Evolutionary conservation across 2,888 invertebrate genomes (phyloP).

Genomic region (Molanna angustata): DNA sequence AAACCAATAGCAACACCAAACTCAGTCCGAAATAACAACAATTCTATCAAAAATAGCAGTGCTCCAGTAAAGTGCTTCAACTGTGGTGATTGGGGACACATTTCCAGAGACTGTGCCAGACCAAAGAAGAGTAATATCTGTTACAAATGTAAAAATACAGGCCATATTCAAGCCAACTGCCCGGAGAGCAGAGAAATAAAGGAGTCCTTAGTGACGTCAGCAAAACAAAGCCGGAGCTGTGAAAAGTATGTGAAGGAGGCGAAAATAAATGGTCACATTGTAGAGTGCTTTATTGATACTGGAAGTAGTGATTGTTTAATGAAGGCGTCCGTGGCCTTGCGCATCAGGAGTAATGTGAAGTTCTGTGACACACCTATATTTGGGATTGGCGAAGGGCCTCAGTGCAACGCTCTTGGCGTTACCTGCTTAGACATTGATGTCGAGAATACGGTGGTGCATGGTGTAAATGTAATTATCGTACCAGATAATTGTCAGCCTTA

Average conservation of each 20-base stretch:
- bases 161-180: background rate
- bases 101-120: background rate
- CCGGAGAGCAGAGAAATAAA: too few species aligned
- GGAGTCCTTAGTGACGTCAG: too few species aligned
- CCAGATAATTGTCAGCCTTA: background rate
- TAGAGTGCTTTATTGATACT: background rate
- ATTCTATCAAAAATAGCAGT: too few species aligned
- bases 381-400: background rate
- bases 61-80: background rate
- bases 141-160: background rate
- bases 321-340: background rate
- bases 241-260: background rate
- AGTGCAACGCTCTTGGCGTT: background rate
- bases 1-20: too few species aligned
- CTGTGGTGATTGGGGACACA: background rate
- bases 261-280: background rate
- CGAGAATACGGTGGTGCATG: background rate
- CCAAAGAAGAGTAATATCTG: background rate
- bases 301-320: constrained; percentile 5
- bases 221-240: background rate
- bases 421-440: background rate
- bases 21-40: too few species aligned
- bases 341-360: too few species aligned
- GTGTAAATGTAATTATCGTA: background rate
- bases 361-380: too few species aligned